Conservation (phyloP, 2,113 vertebrate species). For the Hystrix brachyura region DNA sequence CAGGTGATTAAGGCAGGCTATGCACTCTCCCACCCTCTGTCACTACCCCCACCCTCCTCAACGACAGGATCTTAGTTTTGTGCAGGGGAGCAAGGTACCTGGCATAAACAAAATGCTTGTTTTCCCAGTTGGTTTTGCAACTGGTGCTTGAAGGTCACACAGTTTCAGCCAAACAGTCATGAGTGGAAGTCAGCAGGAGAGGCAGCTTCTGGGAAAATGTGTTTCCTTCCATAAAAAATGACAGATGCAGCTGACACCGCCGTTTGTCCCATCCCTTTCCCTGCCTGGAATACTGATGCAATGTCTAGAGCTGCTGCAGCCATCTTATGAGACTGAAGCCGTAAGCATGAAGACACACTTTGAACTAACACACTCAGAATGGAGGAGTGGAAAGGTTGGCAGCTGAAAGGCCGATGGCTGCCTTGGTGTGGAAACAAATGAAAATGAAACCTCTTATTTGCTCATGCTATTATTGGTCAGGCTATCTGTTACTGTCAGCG, state of each 20-base stretch:
- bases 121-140: not conserved
- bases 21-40: rapidly evolving
- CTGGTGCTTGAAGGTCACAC: not conserved
- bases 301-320: conserved; percentile 23
- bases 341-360: not conserved
- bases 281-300: not conserved
- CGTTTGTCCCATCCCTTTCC: not conserved
- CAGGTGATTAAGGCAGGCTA: not conserved
- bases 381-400: not conserved
- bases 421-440: not conserved
- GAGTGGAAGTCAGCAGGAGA: not conserved
- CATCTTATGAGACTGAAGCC: not conserved
- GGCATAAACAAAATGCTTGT: not conserved
- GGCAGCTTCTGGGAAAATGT: not conserved
- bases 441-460: not conserved
- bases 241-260: not conserved
- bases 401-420: not conserved
- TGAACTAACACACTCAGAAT: not conserved
- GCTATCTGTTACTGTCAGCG: not conserved
- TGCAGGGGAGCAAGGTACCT: not conserved
- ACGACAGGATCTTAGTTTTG: not conserved
- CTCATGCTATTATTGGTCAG: not conserved
- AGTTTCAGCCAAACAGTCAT: not conserved
- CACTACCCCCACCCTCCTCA: not conserved
- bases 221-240: not conserved